These are phyloP conservation scores for Polydrusus cervinus DNA, from an alignment of 2,888 invertebrate genomes.

Conservation along the genomic window DNA sequence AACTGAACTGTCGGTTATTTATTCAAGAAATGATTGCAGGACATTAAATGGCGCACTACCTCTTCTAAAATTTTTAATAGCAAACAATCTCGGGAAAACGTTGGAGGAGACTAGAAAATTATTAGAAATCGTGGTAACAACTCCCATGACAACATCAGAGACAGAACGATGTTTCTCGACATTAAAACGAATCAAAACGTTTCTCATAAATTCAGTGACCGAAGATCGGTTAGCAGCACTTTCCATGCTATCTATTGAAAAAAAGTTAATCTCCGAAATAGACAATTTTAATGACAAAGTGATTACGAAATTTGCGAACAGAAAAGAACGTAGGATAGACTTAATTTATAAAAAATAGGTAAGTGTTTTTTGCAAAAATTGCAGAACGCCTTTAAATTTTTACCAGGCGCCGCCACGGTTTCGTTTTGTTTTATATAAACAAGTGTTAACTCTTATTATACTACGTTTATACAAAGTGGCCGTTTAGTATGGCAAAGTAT, in stretches of 20 bases:
- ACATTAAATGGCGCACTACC: constrained; percentile 53
- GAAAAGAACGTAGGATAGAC: too few species aligned
- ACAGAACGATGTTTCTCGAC: constrained; percentile 55
- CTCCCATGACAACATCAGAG: constrained; percentile 61
- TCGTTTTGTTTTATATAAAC: too few species aligned
- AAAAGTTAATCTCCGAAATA: constrained; percentile 38
- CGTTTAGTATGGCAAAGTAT: too few species aligned
- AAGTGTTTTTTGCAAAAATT: too few species aligned
- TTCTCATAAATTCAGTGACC: constrained; percentile 58
- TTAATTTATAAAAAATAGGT: too few species aligned
- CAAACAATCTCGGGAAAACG: constrained; percentile 34
- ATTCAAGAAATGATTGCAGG: constrained; percentile 57
- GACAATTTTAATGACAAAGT: too few species aligned
- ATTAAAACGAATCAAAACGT: constrained; percentile 59
- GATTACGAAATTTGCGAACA: too few species aligned
- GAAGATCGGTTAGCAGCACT: constrained; percentile 59
- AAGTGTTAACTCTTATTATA: too few species aligned
- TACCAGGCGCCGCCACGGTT: too few species aligned
- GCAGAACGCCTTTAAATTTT: too few species aligned
- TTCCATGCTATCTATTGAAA: constrained; percentile 56
- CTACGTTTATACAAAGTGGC: too few species aligned
- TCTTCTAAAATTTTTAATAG: constrained; percentile 43
- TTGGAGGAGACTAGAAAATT: constrained; percentile 60
- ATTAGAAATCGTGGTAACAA: constrained; percentile 60
- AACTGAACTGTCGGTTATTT: constrained; percentile 59